These are phyloP conservation scores for Gambusia affinis DNA, from an alignment of 2,113 vertebrate genomes.

Conservation along the genomic window DNA sequence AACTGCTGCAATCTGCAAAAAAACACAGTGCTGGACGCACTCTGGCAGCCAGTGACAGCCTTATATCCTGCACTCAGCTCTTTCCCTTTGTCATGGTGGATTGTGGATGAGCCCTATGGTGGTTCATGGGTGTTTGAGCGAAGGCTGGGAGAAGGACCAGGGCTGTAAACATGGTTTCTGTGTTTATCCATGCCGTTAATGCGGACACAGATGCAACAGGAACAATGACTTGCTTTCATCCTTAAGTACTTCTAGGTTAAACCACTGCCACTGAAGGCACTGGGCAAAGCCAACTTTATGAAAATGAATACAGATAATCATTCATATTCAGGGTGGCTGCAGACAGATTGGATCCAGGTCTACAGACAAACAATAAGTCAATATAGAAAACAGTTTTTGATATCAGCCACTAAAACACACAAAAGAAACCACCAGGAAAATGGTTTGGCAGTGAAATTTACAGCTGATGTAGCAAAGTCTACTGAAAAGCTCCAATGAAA, in stretches of 20 bases:
- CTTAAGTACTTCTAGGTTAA: constrained; percentile 6
- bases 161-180: constrained; percentile 64
- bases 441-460: no score
- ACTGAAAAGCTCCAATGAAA: no score
- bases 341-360: no score
- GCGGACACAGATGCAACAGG: constrained; percentile 14
- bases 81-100: constrained; percentile 79
- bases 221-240: constrained; percentile 9
- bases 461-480: no score
- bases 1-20: constrained; percentile 82
- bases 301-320: neutral
- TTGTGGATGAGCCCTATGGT: constrained; percentile 69
- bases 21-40: constrained; percentile 72
- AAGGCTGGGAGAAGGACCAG: constrained; percentile 36
- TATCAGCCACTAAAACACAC: no score
- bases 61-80: constrained; percentile 77
- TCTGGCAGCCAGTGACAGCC: constrained; percentile 66
- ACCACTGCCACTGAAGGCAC: neutral
- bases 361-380: no score
- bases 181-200: constrained; percentile 26
- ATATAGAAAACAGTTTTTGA: no score
- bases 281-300: neutral
- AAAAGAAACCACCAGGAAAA: no score
- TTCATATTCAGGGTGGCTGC: neutral
- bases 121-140: constrained; percentile 49